These are phyloP conservation scores for Noctilio leporinus DNA, from an alignment of 2,113 vertebrate species.

Conservation along the genomic window DNA sequence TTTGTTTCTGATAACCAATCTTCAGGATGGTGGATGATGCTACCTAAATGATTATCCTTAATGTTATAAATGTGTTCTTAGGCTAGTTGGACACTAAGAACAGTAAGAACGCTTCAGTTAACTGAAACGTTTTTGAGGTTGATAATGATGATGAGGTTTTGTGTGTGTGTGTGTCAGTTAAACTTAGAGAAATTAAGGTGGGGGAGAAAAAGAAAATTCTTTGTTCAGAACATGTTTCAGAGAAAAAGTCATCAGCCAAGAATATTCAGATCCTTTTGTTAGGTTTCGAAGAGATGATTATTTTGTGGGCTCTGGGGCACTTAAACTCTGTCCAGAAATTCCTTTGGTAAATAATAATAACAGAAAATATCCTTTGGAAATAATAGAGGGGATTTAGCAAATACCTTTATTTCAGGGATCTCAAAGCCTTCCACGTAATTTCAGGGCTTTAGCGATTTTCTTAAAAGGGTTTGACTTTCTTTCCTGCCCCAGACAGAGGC, in stretches of 20 bases:
- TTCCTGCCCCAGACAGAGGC: slow-evolving; percentile 13
- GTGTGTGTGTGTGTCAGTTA: not conserved
- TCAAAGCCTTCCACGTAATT: slow-evolving; percentile 54
- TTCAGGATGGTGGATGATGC: not conserved
- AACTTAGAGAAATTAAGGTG: slow-evolving; percentile 29
- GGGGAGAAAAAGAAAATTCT: slow-evolving; percentile 8
- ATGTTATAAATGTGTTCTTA: not conserved
- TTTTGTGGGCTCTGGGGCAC: slow-evolving; percentile 63
- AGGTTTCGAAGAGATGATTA: slow-evolving; percentile 52
- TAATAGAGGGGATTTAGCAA: slow-evolving; percentile 65
- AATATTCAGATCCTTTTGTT: slow-evolving; percentile 41
- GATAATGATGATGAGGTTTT: slow-evolving; percentile 32
- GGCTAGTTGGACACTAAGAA: no score
- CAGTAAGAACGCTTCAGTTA: no score
- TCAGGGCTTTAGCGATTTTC: slow-evolving; percentile 66
- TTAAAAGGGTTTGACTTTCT: slow-evolving; percentile 55
- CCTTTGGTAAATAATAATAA: slow-evolving; percentile 71
- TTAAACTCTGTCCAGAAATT: slow-evolving; percentile 71
- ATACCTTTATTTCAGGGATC: slow-evolving; percentile 51
- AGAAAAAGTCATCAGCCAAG: slow-evolving; percentile 13
- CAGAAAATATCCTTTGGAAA: slow-evolving; percentile 70
- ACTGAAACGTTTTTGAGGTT: not conserved
- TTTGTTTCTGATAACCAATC: not conserved
- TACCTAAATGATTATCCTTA: not conserved
- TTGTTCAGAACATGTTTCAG: slow-evolving; percentile 58